Evolutionary conservation across 2,888 invertebrate species (phyloP), one percentile per base, ranked within the genome.

Genomic region (Chironomus riparius): DNA sequence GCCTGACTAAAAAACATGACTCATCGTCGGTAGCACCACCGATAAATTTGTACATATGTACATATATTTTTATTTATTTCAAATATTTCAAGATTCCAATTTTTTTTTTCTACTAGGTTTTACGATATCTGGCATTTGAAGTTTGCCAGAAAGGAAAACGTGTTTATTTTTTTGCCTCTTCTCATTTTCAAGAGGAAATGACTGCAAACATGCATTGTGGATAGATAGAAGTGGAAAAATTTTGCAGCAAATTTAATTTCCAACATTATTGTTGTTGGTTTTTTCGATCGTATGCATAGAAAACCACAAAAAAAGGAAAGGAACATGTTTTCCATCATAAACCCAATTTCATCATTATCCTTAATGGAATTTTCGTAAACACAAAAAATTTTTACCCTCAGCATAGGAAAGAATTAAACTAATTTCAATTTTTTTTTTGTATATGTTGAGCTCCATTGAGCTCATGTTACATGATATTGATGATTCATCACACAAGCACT

Each of bases 1-100:
- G 74, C 74, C 74, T 74, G 74, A 74, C 74, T 61, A 61, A 5
- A 65, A 68, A 12, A 74, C 74, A 74, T 74, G 74, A 74, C 74
- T 74, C 74, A 74, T 72, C 65, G 65, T 65, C 3, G 21, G 65
- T 24, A 21, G 18, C 28, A 38, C 15, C 47, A 74, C 38, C 38
- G 38, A 13, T 47, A 38, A 13, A 56, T 62, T 28, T 38, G 38
- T 38, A 38, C 38, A 38, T 18, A 56, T 50, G 50, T 50, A 50
- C 15, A 73, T 61, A 74, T 74, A 56, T 65, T 74, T 74, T 74
- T 71, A 56, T 56, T 15, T 18, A 15, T 68, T 68, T 48, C 18
- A 15, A 56, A 56, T 18, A 18, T 18, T 18, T 18, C 15, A 56
- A 56, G 56, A 56, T 18, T 56, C 7, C 18, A 56, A n/a, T 56